Evolutionary conservation across 1,140 invertebrate genomes (phyloP).

Genomic region (Fopius arisanus): DNA sequence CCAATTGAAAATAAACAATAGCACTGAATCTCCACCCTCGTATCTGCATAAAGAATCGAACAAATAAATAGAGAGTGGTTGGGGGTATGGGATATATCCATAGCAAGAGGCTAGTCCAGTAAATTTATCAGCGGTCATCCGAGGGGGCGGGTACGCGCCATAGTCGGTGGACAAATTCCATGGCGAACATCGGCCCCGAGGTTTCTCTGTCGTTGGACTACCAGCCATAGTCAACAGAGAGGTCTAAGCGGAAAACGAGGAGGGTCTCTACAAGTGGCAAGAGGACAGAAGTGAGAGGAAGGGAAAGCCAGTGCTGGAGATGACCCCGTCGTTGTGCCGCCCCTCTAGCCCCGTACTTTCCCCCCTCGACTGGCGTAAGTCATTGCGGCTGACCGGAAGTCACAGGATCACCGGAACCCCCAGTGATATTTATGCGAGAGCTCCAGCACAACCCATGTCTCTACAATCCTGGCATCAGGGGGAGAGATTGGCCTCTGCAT

Average conservation of each 20-base stretch:
- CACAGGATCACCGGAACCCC: conserved; percentile 63
- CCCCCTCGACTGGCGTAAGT: conserved; percentile 49
- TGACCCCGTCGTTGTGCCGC: not conserved
- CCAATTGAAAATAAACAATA: too few relatives aligned
- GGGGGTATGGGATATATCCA: not conserved
- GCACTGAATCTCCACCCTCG: not conserved
- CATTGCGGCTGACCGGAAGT: conserved; percentile 60
- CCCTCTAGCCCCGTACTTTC: conserved; percentile 34
- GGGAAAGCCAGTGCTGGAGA: not conserved
- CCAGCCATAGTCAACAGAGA: not conserved
- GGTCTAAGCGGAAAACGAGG: not conserved
- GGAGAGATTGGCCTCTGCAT: conserved; percentile 21
- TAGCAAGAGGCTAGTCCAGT: conserved; percentile 37
- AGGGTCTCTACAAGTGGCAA: not conserved
- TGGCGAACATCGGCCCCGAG: conserved; percentile 51
- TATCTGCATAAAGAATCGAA: not conserved
- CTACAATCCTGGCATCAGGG: conserved; percentile 7
- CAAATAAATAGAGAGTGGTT: conserved; percentile 3
- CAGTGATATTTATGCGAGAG: conserved; percentile 63
- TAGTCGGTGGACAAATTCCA: conserved; percentile 51
- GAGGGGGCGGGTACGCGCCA: conserved; percentile 45
- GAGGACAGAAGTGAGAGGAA: not conserved
- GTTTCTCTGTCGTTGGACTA: not conserved
- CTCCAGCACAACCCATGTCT: conserved; percentile 40
- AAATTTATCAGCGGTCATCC: conserved; percentile 59